Base-by-base conservation (phyloP, 2,797 vertebrate species). In the Nyctibius grandis region DNA sequence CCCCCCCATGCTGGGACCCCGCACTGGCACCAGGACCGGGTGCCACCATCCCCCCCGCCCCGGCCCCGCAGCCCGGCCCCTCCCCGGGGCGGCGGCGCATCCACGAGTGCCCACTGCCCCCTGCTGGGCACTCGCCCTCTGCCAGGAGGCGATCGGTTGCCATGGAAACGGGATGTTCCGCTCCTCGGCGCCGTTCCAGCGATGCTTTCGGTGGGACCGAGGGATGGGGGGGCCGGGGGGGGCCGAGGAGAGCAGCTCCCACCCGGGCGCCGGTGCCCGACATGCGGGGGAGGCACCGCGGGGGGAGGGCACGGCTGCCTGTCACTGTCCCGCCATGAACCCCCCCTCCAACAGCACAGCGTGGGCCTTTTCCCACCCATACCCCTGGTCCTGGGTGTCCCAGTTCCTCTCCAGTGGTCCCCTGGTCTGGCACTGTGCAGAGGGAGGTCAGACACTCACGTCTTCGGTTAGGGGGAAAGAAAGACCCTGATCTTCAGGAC, bases 131-230 rank as follows among this genome's bases (percentile, higher is more conserved):
- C 22, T 48, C 26, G 9, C 50, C 26, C 36, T 26, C 56, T 20
- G 67, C 73, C 51, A 11, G 51, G 59, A n/a, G 79, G 11, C 90
- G 9, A 87, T 48, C 87, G 45, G 96, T 97, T 97, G 95, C 96
- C 95, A 92, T 20, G 96, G 96, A 40, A 94, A 96, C 96, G 57
- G 72, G 93, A 74, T 8, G 13, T 59, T 54, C 90, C 5, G 47
- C 88, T 54, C 45, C 76, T 21, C 42, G 57, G 87, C 22, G 44
- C 44, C 5, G 50, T 3, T 8, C 65, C 80, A 6, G 51, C 36
- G 5, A 23, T 15, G 73, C 79, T 36, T 29, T 3, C 28, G 64
- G 88, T 20, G 36, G 80, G 61, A 26, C 33, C 9, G 33, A 21
- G 63, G 54, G n/a, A 15, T 16, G 20, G 40, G 57, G 47, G 28